Evolutionary conservation across 2,888 invertebrate genomes (phyloP).

Genomic region (Chrysopilus asiliformis): DNA sequence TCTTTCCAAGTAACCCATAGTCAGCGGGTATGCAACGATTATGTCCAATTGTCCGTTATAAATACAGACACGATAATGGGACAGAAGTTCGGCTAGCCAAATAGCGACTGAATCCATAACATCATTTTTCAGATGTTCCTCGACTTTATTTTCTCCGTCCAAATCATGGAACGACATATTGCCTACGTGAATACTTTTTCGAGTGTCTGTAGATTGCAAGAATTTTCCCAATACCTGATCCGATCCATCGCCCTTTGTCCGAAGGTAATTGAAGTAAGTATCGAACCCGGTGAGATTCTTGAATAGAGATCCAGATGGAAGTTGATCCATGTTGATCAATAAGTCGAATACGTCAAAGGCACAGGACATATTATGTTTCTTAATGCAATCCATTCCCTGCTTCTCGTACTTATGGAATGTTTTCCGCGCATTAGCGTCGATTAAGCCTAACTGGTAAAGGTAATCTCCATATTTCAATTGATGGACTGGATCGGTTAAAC

Average conservation of each 20-base stretch:
- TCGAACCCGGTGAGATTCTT: constrained; percentile 42
- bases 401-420: constrained; percentile 48
- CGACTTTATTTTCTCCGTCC: constrained; percentile 43
- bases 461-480: constrained; percentile 67
- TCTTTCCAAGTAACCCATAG: constrained; percentile 60
- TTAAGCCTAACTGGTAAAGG: constrained; percentile 57
- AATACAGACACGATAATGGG: constrained; percentile 57
- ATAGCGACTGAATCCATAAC: constrained; percentile 69
- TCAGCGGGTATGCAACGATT: constrained; percentile 77
- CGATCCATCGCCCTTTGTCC: constrained; percentile 49
- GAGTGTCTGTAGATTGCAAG: constrained; percentile 38
- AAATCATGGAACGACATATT: constrained; percentile 51
- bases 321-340: constrained; percentile 46
- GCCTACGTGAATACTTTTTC: constrained; percentile 75
- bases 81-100: constrained; percentile 53
- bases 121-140: constrained; percentile 56
- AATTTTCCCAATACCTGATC: constrained; percentile 31
- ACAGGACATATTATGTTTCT: constrained; percentile 46
- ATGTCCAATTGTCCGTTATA: constrained; percentile 88
- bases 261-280: constrained; percentile 41
- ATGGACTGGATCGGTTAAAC: constrained; percentile 63
- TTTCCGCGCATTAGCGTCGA: constrained; percentile 45
- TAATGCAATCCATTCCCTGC: constrained; percentile 45
- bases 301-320: constrained; percentile 48
- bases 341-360: constrained; percentile 61